Evolutionary conservation across 2,888 invertebrate species (phyloP).

Genomic region (Choreutis nemorana): DNA sequence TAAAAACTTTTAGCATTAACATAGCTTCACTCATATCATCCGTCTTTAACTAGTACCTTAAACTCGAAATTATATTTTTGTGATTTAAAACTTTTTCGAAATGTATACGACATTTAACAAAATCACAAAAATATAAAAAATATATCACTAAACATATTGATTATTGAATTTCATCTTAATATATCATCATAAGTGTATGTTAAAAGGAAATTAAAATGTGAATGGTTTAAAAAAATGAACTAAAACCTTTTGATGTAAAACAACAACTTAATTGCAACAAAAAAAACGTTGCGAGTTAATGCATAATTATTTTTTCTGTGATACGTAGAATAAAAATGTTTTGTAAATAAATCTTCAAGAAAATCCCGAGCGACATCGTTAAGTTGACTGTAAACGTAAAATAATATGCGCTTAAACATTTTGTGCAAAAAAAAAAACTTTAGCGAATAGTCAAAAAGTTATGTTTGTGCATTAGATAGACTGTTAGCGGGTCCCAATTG

Average conservation of each 20-base stretch:
- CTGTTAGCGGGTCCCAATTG: too few species aligned
- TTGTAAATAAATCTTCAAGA: conserved; percentile 44
- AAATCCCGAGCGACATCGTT: conserved; percentile 34
- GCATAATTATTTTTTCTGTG: conserved; percentile 64
- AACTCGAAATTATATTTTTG: too few species aligned
- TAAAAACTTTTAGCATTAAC: too few species aligned
- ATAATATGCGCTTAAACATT: conserved; percentile 46
- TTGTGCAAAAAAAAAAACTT: conserved; percentile 24
- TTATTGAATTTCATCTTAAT: conserved; percentile 2
- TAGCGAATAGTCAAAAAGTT: conserved; percentile 19
- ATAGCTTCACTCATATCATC: conserved; percentile 36
- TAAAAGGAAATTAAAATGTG: too few species aligned
- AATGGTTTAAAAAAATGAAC: too few species aligned
- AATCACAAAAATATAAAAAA: conserved; percentile 4
- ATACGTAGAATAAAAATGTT: conserved; percentile 55
- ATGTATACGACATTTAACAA: conserved; percentile 4
- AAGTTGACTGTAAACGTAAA: conserved; percentile 23
- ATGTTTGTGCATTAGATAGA: too few species aligned
- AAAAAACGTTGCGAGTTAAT: conserved; percentile 8
- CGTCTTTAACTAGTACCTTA: too few species aligned
- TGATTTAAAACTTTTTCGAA: too few species aligned
- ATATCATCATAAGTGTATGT: too few species aligned
- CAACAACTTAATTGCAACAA: conserved; percentile 2
- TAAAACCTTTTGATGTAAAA: too few species aligned
- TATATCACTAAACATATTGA: conserved; percentile 4